Base-by-base conservation (phyloP, 2,888 invertebrate genomes). In the Chymomyza amoena region DNA sequence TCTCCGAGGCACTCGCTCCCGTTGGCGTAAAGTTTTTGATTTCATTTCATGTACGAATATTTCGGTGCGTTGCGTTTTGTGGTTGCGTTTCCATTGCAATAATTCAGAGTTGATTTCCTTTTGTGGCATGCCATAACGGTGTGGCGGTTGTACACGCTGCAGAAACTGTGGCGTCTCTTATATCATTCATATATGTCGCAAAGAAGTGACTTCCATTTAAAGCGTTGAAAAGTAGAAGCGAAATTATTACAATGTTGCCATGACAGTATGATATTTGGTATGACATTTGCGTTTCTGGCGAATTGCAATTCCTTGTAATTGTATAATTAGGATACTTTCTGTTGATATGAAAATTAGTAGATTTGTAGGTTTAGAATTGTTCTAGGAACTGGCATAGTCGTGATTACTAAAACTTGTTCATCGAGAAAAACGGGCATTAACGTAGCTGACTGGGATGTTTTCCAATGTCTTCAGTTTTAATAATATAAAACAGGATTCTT, bases 1-100 rank as follows among this genome's bases (percentile, higher is more conserved):
- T 32, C 32, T 45, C 10, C 2, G 39, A 45, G 13, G 39, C 39
- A 45, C 0, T 45, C 13, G 39, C 13, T 45, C 39, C 39, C 66
- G 70, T 68, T 76, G 73, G 61, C 70, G 66, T 73, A 68, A 66
- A 78, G 79, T 77, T 78, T 76, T 78, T 74, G 69, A 71, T 67
- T 79, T 76, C 57, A 32, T 66, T 77, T 63, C 54, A 32, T 32
- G 32, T 32, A 32, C 32, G 57, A 45, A 13, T 45, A 13, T 52
- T 52, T 63, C 68, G 64, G 6, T 54, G 54, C n/a, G 18, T 54
- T 20, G n/a, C 54, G 54, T 54, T 32, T 45, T 20, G 32, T 39
- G 15, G 71, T 36, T 71, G 71, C 71, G 71, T 70, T 71, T 71
- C 63, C 61, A 61, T 66, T 70, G 54, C 62, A 66, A 71, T 72